Evolutionary conservation across 2,888 invertebrate genomes (phyloP).

Genomic region (Drosophila nigritarsus): DNA sequence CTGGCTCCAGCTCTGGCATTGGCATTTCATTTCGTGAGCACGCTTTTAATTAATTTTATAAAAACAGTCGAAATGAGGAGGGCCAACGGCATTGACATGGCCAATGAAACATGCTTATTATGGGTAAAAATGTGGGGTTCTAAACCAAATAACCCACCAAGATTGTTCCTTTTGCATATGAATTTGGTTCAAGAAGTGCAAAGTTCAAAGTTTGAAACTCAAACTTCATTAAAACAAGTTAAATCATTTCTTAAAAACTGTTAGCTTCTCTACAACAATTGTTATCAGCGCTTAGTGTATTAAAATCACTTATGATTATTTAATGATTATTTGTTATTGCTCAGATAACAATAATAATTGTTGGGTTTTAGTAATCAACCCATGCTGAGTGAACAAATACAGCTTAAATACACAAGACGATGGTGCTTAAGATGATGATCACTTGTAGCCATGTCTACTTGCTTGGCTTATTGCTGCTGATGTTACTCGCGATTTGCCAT

Average conservation of each 20-base stretch:
- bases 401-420: not conserved
- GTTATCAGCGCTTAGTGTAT: not conserved
- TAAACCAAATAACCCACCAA: not conserved
- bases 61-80: constrained; percentile 23
- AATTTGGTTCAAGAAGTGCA: not conserved
- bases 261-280: not conserved
- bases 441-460: not conserved
- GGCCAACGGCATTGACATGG: constrained; percentile 10
- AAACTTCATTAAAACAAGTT: not conserved
- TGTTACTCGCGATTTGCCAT: not conserved
- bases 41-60: constrained; percentile 64
- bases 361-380: not conserved
- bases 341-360: not conserved
- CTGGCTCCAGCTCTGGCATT: not conserved
- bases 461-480: not conserved
- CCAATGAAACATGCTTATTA: constrained; percentile 11
- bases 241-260: not conserved
- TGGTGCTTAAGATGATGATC: not conserved
- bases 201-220: not conserved
- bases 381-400: not conserved
- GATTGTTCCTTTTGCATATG: constrained; percentile 3
- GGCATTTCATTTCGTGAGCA: constrained; percentile 46
- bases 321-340: not conserved
- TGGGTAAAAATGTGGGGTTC: not conserved
- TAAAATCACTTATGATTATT: not conserved